A percentile compares a stretch with the other conserved stretches of the same genome.
Evolutionary conservation across 2,888 invertebrate species (phyloP).

Genomic region (Cerceris ruficornis): DNA sequence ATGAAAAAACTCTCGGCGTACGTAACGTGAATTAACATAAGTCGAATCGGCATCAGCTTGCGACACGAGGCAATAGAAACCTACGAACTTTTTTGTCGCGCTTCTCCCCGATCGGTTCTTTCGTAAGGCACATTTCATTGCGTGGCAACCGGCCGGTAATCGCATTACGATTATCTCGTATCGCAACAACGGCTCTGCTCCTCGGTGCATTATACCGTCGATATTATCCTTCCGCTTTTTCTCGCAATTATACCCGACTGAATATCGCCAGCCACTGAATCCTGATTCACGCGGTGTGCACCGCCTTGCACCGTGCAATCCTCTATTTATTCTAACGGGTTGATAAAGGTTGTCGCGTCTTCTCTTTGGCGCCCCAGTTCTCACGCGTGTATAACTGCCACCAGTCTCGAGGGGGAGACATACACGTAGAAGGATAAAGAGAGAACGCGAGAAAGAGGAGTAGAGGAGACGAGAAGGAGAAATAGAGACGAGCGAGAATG

Average conservation of each 20-base stretch:
- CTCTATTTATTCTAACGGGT: slow-evolving; percentile 58
- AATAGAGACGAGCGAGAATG: no score
- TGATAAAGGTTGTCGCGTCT: slow-evolving; percentile 66
- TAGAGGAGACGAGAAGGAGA: no score
- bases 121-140: slow-evolving; percentile 28
- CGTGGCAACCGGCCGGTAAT: slow-evolving; percentile 33
- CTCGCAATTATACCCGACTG: slow-evolving; percentile 4
- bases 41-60: slow-evolving; percentile 21
- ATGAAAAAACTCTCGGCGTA: not conserved
- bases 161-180: slow-evolving; percentile 42
- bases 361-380: slow-evolving; percentile 62
- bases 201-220: slow-evolving; percentile 21
- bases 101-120: slow-evolving; percentile 5
- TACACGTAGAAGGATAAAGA: no score
- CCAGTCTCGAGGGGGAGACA: slow-evolving; percentile 11
- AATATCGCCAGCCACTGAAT: not conserved
- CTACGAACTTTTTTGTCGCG: slow-evolving; percentile 22
- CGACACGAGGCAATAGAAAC: slow-evolving; percentile 5
- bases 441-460: no score
- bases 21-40: slow-evolving; percentile 9
- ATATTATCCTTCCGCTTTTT: slow-evolving; percentile 38
- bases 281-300: slow-evolving; percentile 33
- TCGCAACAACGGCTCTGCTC: slow-evolving; percentile 34
- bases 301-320: slow-evolving; percentile 12
- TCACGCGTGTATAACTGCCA: slow-evolving; percentile 53